Evolutionary conservation across 2,888 invertebrate genomes (phyloP).

Genomic region (Bugulina stolonifera): DNA sequence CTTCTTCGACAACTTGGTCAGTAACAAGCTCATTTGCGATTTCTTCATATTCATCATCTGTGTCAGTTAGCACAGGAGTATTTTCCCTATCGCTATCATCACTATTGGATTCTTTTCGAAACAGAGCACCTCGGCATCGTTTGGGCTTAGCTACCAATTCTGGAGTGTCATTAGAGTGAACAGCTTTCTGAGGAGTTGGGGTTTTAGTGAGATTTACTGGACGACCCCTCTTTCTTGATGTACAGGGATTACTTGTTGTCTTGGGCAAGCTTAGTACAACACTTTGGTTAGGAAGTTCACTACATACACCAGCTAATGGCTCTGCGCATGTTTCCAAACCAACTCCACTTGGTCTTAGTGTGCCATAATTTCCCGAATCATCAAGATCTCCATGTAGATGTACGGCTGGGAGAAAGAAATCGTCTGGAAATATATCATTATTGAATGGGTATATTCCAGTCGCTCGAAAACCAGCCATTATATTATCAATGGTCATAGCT

Average conservation of each 20-base stretch:
- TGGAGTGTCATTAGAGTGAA: background rate
- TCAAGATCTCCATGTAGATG: background rate
- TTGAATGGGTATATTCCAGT: background rate
- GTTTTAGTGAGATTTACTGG: background rate
- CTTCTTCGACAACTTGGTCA: background rate
- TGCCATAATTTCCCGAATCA: background rate
- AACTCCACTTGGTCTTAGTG: too few relatives aligned
- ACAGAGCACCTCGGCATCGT: background rate
- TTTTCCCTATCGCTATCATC: background rate
- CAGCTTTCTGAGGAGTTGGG: background rate
- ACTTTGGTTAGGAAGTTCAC: background rate
- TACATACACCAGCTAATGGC: too few relatives aligned
- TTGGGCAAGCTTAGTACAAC: background rate
- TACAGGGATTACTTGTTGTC: background rate
- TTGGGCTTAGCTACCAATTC: background rate
- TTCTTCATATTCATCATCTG: background rate
- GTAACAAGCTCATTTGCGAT: background rate
- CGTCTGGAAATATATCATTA: conserved; percentile 3
- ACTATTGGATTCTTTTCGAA: background rate
- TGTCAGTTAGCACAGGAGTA: background rate
- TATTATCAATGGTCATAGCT: background rate
- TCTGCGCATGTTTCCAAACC: too few relatives aligned
- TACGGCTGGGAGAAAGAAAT: background rate
- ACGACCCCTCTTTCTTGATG: background rate
- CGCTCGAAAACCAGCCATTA: background rate